Evolutionary conservation across 2,888 invertebrate genomes (phyloP).

Genomic region (Plutella xylostella): DNA sequence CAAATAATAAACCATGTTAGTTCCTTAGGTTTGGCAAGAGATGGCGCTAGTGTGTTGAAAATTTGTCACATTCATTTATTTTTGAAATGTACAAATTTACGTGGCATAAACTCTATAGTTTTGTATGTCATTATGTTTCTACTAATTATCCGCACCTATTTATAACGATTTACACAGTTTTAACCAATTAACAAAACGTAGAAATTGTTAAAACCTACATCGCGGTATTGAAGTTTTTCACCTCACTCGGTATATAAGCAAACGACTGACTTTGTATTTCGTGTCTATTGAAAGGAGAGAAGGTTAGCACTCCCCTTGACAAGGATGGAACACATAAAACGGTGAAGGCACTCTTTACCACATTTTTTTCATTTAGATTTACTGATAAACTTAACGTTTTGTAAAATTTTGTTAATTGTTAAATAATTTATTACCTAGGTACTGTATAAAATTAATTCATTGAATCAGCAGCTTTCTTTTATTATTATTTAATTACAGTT

Average conservation of each 20-base stretch:
- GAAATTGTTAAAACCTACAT: too few species aligned
- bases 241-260: constrained; percentile 21
- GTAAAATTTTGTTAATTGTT: too few species aligned
- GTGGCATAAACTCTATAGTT: not conserved
- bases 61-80: not conserved
- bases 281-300: constrained; percentile 99
- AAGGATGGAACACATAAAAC: constrained; percentile 79
- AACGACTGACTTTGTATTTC: not conserved
- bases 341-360: constrained; percentile 29
- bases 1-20: not conserved
- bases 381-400: too few species aligned
- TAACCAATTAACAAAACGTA: too few species aligned
- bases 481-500: too few species aligned
- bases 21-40: not conserved
- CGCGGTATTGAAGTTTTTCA: constrained; percentile 20
- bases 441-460: too few species aligned
- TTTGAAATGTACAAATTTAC: not conserved
- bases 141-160: not conserved
- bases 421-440: too few species aligned
- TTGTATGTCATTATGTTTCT: not conserved
- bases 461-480: too few species aligned
- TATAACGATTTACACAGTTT: not conserved
- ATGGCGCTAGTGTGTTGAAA: constrained; percentile 23
- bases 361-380: constrained; percentile 34
- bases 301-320: constrained; percentile 96